Base-by-base conservation (phyloP, 2,113 vertebrate genomes). In the Periophthalmodon schlosseri region DNA sequence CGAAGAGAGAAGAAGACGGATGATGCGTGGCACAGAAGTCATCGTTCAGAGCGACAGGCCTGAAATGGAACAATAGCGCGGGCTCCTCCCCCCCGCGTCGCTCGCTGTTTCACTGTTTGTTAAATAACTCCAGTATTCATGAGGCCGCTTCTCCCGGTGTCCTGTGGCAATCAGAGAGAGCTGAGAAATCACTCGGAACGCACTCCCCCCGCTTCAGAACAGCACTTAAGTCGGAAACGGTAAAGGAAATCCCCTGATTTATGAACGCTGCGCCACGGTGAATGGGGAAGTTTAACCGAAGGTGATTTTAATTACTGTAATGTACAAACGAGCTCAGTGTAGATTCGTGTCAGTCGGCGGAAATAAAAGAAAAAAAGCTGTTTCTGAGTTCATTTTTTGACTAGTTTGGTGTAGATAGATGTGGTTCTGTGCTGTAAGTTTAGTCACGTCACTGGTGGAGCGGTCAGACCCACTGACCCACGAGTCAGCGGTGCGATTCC, bases 41-140 rank as follows among this genome's bases (percentile, higher is more conserved):
- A 92, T 92, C 89, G 79, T 87, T 92, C 88, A 92, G 90, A 85
- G 79, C 91, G 90, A 89, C 91, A 91, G 83, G 76, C 81, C 80
- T 87, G 89, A 88, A 91, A 91, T 91, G 79, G 88, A 91, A 92
- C 88, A 92, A 88, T 89, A 65, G 78, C 63, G 11, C n/a, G 23
- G 85, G 77, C 86, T 81, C 88, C 89, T 88, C 90, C 87, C 87
- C 86, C 84, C 85, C 78, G 79, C 54, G 78, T 83, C 70, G 76
- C 82, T 82, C 68, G 73, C 73, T 81, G 75, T 81, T 87, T 86
- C 79, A 81, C 79, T 74, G 79, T 88, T 84, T 90, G 84, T 90
- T 90, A 91, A 91, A 87, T 86, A 92, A 91, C 84, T 76, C 68
- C 77, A 20, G 75, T 80, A 86, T 84, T 85, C 83, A 88, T 88